These are phyloP conservation scores for Ctena decussata DNA, from an alignment of 2,888 invertebrate genomes.

Conservation along the genomic window DNA sequence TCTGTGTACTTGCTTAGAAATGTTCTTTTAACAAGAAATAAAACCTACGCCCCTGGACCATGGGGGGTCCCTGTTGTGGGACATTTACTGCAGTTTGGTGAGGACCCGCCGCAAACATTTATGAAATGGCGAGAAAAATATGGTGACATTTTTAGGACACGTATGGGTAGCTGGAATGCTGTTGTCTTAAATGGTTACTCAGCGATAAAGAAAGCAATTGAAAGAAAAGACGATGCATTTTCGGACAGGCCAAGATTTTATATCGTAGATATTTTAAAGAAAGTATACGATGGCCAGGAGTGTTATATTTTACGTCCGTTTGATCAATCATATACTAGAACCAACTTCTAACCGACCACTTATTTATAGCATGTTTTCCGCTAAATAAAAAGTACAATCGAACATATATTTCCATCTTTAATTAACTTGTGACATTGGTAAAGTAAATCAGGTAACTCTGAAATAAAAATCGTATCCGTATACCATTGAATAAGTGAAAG, in stretches of 20 bases:
- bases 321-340: constrained; percentile 21
- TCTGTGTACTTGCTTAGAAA: not conserved
- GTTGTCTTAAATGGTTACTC: constrained; percentile 66
- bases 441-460: too few relatives aligned
- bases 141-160: constrained; percentile 66
- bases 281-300: constrained; percentile 19
- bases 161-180: constrained; percentile 62
- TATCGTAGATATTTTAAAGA: constrained; percentile 21
- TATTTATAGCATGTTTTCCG: too few relatives aligned
- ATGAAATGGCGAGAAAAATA: constrained; percentile 51
- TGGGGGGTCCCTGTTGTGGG: constrained; percentile 68
- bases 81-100: constrained; percentile 64
- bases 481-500: too few relatives aligned
- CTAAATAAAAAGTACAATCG: too few relatives aligned
- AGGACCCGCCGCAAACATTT: constrained; percentile 55
- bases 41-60: constrained; percentile 58
- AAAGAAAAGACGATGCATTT: constrained; percentile 51
- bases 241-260: constrained; percentile 58
- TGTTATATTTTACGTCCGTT: constrained; percentile 37
- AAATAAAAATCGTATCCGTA: too few relatives aligned
- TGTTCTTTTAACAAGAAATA: not conserved
- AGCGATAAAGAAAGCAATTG: constrained; percentile 56
- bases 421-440: too few relatives aligned
- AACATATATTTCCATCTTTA: too few relatives aligned
- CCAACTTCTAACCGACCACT: too few relatives aligned